Base-by-base conservation (phyloP, 2,888 invertebrate species). In the Ferrisia virgata region DNA sequence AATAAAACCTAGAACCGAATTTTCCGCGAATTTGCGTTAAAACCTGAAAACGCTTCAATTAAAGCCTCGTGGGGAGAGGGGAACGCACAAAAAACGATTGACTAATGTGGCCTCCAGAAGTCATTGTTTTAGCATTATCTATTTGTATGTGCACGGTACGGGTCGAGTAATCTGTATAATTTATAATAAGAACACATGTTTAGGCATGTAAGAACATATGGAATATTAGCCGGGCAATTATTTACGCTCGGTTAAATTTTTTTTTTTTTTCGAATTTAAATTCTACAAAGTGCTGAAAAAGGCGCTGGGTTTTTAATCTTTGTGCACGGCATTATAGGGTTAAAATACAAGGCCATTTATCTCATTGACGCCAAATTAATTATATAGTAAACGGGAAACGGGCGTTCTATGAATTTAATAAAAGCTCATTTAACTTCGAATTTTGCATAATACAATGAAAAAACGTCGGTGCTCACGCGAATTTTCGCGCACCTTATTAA, bases 341-440 rank as follows among this genome's bases (percentile, higher is more conserved):
- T 36, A 36, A 76, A 76, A 36, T 76, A 76, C 33, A 33, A 76
- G 72, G 72, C 33, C 36, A 76, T 76, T 76, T 36, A 76, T 36
- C 36, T 36, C 18, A 76, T 76, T 28, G 72, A 76, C 33, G 72
- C 72, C 33, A 76, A 76, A 76, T 36, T 76, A 76, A 76, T 76
- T 76, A 76, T 36, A 76, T 36, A 9, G 72, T 76, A 36, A 76
- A 76, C 72, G 72, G 72, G 72, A 76, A 76, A 76, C 72, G 72
- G 72, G 72, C 72, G 72, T 76, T 76, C 72, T 76, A 36, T 76
- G 72, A 76, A 76, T 76, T 76, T 76, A 76, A 76, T 76, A 76
- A 76, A 76, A 76, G 72, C 72, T 76, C 72, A 76, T 76, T 76
- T 36, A 76, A 76, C 28, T 28, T 36, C 15, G 15, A 76, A 36